Evolutionary conservation across 2,113 vertebrate genomes (phyloP), one percentile per base, ranked within the genome.

Genomic region (Anoplopoma fimbria): DNA sequence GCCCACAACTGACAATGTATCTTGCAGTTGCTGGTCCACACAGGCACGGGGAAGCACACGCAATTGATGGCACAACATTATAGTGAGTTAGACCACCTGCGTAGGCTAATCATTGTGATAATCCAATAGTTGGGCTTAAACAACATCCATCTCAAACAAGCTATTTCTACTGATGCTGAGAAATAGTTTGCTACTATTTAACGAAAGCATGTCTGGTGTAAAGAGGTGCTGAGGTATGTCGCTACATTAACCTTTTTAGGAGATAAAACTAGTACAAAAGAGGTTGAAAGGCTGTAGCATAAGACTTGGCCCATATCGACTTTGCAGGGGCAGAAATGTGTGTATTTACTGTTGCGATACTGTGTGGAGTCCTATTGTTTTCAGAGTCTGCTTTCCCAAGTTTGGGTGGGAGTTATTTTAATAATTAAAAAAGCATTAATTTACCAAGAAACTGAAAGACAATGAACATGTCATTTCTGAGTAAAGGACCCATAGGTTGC

Each of bases 71-170:
- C 25, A 69, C 63, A 42, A 13, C 31, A 60, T 55, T 38, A 42
- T 31, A 36, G 38, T n/a, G 23, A 9, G 0, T 58, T 10, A 34
- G 82, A 71, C 57, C 75, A 76, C 15, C 76, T 77, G 47, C 70
- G 68, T 19, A 31, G 63, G 51, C 33, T 81, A 65, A 88, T 84
- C 61, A 82, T 38, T 36, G 27, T 34, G 65, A 75, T 80, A 25
- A 85, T 78, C 61, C 42, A 78, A 27, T 47, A 68, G 67, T 27
- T 73, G 23, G 13, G n/a, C 36, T 29, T 29, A 84, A 84, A 57
- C 19, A 25, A 45, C 51, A 76, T 79, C 53, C 65, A 51, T 81
- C 13, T 65, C 7, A 33, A 7, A 38, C 29, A 3, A 51, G 19
- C 38, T 49, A 13, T 42, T 57, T 65, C 19, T 21, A n/a, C 17